Evolutionary conservation across 2,888 invertebrate species (phyloP), one percentile per base, ranked within the genome.

Genomic region (Drosophila mulleri): DNA sequence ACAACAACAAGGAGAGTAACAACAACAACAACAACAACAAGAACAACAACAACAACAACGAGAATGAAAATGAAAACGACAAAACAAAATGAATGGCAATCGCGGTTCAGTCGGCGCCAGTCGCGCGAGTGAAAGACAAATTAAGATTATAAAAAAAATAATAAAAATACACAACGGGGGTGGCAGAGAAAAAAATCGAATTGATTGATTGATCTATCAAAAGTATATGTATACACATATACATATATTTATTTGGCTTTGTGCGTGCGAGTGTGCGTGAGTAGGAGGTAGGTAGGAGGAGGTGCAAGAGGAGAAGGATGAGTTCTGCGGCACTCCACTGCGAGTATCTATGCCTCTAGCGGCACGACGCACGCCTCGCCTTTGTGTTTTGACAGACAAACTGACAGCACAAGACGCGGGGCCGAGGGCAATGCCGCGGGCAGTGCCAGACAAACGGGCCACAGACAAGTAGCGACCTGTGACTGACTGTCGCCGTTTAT

Each of bases 121-220:
- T 83, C 79, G 82, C 84, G 86, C 83, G 83, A 82, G 68, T 85
- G 89, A 87, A 87, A 87, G 89, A 87, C 86, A 87, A 87, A 89
- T 87, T 87, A 87, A 87, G 89, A 87, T 89, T 87, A 87, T 89
- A 89, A 80, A 89, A 87, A 80, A 78, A 76, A 84, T 80, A 85
- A 89, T 78, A 89, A 84, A 82, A 84, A 88, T 65, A 85, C 79
- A 86, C 61, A 80, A 60, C 52, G 70, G 48, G 59, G 57, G 32
- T 35, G 67, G 67, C 20, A 72, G 62, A 58, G 5, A 29, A 29
- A 29, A 71, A 67, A 71, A 56, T 56, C 75, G 77, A 80, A 88
- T 88, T 88, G 90, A 88, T 88, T 88, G 87, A 88, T 88, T 88
- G 87, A 88, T 88, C 90, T 90, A 88, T 90, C 90, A 88, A 86